These are phyloP conservation scores for Orchestia grillus DNA, from an alignment of 1,140 invertebrate genomes.

Conservation along the genomic window DNA sequence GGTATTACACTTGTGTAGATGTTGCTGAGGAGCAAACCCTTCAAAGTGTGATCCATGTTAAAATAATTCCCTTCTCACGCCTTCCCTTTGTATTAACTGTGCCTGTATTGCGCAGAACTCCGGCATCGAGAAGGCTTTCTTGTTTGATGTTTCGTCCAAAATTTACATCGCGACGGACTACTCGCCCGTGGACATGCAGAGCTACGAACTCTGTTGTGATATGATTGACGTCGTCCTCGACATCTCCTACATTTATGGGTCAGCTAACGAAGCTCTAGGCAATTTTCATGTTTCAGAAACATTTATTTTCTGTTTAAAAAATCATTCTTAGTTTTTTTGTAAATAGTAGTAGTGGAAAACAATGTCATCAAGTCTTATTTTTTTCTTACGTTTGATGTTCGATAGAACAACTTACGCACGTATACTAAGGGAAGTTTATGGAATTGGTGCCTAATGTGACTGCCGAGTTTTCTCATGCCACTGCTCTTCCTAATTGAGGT, in stretches of 20 bases:
- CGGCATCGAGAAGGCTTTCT: conserved; percentile 79
- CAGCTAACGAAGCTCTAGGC: conserved; percentile 63
- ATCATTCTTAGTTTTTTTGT: not conserved
- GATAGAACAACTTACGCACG: too few species aligned
- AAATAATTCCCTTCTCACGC: too few species aligned
- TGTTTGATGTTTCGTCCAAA: conserved; percentile 84
- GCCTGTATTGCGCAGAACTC: conserved; percentile 74
- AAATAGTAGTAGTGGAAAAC: not conserved
- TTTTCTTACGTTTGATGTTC: not conserved
- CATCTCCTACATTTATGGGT: conserved; percentile 99
- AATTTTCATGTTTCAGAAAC: not conserved
- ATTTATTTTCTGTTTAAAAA: not conserved
- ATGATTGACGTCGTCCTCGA: conserved; percentile 99
- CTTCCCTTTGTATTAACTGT: too few species aligned
- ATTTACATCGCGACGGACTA: conserved; percentile 99
- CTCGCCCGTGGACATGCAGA: conserved; percentile 99
- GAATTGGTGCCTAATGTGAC: not conserved
- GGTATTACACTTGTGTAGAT: too few species aligned
- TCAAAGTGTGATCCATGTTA: too few species aligned
- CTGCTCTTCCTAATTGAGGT: not conserved
- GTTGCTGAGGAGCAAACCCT: too few species aligned
- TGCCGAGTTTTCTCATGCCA: not conserved
- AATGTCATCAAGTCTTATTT: not conserved
- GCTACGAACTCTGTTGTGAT: conserved; percentile 99
- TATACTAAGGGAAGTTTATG: not conserved